These are phyloP conservation scores for Drosophila conformis DNA, from an alignment of 2,888 invertebrate genomes.

Conservation along the genomic window DNA sequence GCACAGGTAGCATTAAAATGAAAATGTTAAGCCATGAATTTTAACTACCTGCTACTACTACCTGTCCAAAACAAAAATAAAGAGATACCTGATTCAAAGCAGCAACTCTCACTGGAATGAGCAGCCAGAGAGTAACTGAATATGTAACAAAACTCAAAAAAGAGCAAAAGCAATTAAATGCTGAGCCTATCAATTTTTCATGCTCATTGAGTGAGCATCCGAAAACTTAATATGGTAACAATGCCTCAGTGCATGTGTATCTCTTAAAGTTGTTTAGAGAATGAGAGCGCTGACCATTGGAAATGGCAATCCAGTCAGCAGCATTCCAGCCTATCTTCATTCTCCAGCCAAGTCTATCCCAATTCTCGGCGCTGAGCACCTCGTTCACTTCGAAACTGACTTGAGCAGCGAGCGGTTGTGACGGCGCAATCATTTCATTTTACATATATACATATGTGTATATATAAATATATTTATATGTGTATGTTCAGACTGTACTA, in stretches of 20 bases:
- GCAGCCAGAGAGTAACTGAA: not conserved
- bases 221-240: constrained; percentile 33
- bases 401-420: constrained; percentile 56
- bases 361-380: constrained; percentile 11
- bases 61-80: constrained; percentile 1
- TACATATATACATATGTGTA: not conserved
- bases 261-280: not conserved
- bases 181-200: constrained; percentile 30
- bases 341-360: constrained; percentile 39
- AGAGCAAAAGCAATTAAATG: constrained; percentile 26
- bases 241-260: constrained; percentile 1
- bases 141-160: not conserved
- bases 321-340: constrained; percentile 41
- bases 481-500: constrained; percentile 57
- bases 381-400: constrained; percentile 63
- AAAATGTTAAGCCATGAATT: constrained; percentile 17
- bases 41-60: constrained; percentile 56
- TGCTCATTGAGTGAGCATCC: constrained; percentile 29
- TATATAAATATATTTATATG: constrained; percentile 3
- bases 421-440: constrained; percentile 3
- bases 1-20: constrained; percentile 9
- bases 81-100: not conserved
- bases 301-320: constrained; percentile 25
- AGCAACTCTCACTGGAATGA: constrained; percentile 32
- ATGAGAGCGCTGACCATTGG: constrained; percentile 39